Base-by-base conservation (phyloP, 2,113 vertebrate species). In the Typhlomys cinereus region DNA sequence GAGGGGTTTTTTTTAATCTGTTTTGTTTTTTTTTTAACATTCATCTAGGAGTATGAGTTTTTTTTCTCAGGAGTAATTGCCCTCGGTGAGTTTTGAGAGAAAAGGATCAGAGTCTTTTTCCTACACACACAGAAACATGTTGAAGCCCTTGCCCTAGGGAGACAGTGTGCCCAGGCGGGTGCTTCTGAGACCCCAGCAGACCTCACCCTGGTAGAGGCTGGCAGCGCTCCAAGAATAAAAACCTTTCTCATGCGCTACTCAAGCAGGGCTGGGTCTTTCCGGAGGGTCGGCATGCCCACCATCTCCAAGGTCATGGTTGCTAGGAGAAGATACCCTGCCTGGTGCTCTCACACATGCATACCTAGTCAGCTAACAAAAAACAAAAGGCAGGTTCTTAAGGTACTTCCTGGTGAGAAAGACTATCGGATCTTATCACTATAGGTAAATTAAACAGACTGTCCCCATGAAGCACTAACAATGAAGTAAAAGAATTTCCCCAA, bases 91-190 rank as follows among this genome's bases (percentile, higher is more conserved):
- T 89, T 84, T 62, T 76, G 83, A 95, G 52, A 48, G 86, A 70
- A 92, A 12, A 50, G 39, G 29, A 88, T 83, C 52, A 25, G 34
- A 54, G 61, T 80, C 8, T 76, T 79, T 89, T 95, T 95, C 93
- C 92, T 89, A 9, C 13, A 11, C 5, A 15, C 90, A 62, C 95
- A 92, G 95, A 96, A 95, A n/a, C n/a, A 82, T 95, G 86, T 94
- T 92, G 17, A 57, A 79, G 50, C 48, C 39, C 61, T 46, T 46
- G 17, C 82, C 74, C 54, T 25, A 59, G 93, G 23, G 57, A 44
- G 87, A 21, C 61, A 44, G 31, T 64, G 54, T 12, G 44, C 39
- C 20, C 10, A 18, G 52, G 83, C 25, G 3, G 14, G 2, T 18
- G 36, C 70, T 75, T 79, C 73, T 5, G 9, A 59, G 59, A 83